Conservation (phyloP, 2,797 vertebrate species). For the Orientallactaga sibirica region DNA sequence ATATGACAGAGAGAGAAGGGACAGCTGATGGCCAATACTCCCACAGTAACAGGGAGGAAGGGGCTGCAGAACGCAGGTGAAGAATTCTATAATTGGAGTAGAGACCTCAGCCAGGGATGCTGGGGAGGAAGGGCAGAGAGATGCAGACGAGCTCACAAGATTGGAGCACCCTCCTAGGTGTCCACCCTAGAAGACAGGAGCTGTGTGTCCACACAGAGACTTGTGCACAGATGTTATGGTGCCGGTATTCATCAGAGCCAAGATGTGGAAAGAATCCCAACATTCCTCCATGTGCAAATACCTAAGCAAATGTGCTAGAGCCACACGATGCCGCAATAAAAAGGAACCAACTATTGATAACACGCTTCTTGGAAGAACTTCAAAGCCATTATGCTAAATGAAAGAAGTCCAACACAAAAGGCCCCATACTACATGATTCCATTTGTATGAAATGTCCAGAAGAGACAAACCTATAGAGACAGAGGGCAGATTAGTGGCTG, state of each 20-base stretch:
- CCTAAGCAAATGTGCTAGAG: not conserved
- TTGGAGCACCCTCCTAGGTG: not conserved
- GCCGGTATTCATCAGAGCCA: not conserved
- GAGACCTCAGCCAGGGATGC: not conserved
- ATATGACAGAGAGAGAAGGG: not conserved
- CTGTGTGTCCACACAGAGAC: not conserved
- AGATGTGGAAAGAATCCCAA: conserved; percentile 14
- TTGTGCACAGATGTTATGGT: too few species aligned
- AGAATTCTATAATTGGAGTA: not conserved
- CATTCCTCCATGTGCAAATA: not conserved
- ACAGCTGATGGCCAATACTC: not conserved
- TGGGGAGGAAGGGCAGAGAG: not conserved
- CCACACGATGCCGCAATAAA: not conserved
- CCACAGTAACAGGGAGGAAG: not conserved
- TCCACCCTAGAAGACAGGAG: not conserved
- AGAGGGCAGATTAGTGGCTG: not conserved
- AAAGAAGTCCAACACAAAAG: conserved; percentile 32
- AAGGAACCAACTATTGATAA: not conserved
- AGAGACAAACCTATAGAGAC: conserved; percentile 24
- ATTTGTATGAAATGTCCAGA: not conserved
- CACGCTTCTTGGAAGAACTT: not conserved
- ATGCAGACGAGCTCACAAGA: not conserved
- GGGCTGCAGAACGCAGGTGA: not conserved
- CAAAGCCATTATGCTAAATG: conserved; percentile 3
- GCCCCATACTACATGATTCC: not conserved